Evolutionary conservation across 2,888 invertebrate genomes (phyloP).

Genomic region (Microctonus aethiopoides): DNA sequence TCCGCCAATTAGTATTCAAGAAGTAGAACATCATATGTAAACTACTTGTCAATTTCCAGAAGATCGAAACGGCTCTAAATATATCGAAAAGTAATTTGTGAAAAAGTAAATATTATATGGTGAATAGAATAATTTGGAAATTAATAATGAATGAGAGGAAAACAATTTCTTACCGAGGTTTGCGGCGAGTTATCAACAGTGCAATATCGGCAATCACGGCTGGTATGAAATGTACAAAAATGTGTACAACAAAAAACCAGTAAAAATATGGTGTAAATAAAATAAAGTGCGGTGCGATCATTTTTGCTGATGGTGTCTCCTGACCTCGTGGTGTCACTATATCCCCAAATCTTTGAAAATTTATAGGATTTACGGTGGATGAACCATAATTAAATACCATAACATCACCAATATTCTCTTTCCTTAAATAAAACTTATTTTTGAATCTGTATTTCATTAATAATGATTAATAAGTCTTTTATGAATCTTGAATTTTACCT

Average conservation of each 20-base stretch:
- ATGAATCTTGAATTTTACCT: slow-evolving; percentile 42
- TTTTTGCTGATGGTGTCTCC: slow-evolving; percentile 38
- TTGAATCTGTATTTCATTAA: too few relatives aligned
- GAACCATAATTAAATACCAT: slow-evolving; percentile 88
- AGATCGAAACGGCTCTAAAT: slow-evolving; percentile 15
- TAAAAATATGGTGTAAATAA: slow-evolving; percentile 24
- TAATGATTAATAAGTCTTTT: too few relatives aligned
- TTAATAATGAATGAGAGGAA: neutral
- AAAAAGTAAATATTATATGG: neutral
- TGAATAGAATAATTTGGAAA: neutral
- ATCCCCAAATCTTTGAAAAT: slow-evolving; percentile 28
- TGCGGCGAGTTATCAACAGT: slow-evolving; percentile 43
- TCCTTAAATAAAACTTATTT: too few relatives aligned
- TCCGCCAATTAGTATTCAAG: slow-evolving; percentile 37
- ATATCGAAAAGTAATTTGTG: neutral
- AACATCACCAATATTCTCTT: slow-evolving; percentile 49
- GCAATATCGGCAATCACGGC: slow-evolving; percentile 46
- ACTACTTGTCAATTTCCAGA: slow-evolving; percentile 9
- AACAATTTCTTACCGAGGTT: slow-evolving; percentile 47
- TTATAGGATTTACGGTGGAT: slow-evolving; percentile 74
- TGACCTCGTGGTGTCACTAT: slow-evolving; percentile 16
- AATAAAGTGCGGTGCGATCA: slow-evolving; percentile 40
- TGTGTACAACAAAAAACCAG: slow-evolving; percentile 40
- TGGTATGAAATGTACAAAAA: slow-evolving; percentile 50
- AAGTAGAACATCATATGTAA: slow-evolving; percentile 24